Percentiles rank a stretch among this genome's conserved stretches.
These are phyloP conservation scores for Tetropium fuscum DNA, from an alignment of 2,888 invertebrate species.

Conservation along the genomic window DNA sequence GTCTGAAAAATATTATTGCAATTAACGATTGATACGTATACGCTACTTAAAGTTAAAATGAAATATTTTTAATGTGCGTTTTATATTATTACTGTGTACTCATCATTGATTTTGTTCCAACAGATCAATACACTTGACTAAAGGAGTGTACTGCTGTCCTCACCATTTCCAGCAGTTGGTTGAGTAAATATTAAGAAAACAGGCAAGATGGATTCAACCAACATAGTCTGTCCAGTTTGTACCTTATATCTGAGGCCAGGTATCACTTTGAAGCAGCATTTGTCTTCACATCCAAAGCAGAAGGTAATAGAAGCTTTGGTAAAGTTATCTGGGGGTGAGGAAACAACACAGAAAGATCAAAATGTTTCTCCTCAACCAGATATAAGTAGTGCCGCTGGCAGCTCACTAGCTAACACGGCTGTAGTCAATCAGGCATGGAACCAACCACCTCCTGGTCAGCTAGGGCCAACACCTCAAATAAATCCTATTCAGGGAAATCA, in stretches of 20 bases:
- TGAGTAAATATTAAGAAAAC: constrained; percentile 23
- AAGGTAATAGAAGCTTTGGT: constrained; percentile 85
- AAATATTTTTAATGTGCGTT: constrained; percentile 1
- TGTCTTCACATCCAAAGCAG: constrained; percentile 89
- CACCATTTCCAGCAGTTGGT: constrained; percentile 31
- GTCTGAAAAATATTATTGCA: constrained; percentile 9
- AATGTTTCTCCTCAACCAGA: constrained; percentile 28
- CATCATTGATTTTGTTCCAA: constrained; percentile 57
- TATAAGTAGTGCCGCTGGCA: constrained; percentile 24
- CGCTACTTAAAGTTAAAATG: not conserved
- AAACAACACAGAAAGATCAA: constrained; percentile 39
- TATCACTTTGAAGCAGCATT: constrained; percentile 82
- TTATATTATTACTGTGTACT: constrained; percentile 28
- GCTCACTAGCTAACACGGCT: constrained; percentile 41
- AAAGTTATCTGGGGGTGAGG: constrained; percentile 51
- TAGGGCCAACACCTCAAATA: constrained; percentile 47
- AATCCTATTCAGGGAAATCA: constrained; percentile 62
- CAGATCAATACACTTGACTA: constrained; percentile 57
- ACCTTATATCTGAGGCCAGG: constrained; percentile 86
- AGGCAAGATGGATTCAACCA: constrained; percentile 58
- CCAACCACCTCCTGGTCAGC: constrained; percentile 40
- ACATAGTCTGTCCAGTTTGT: constrained; percentile 82
- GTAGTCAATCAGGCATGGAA: constrained; percentile 61
- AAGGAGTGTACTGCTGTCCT: constrained; percentile 47
- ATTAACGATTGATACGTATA: not conserved